Conservation (phyloP, 2,113 vertebrate species). For the Sinosuthora webbiana region DNA sequence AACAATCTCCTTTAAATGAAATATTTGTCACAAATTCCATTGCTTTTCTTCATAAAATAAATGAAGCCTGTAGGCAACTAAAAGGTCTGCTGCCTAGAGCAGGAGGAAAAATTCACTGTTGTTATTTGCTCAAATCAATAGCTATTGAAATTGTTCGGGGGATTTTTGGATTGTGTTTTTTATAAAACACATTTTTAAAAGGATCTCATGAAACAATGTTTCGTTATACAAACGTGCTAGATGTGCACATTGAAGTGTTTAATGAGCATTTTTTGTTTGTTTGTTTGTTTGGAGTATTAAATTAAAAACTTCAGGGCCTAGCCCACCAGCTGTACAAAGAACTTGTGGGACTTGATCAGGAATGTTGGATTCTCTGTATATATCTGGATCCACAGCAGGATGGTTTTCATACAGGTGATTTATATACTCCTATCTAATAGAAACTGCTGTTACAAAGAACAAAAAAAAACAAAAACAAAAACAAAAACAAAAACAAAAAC, state of each 20-base stretch:
- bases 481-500: background rate
- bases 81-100: background rate
- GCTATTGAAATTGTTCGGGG: background rate
- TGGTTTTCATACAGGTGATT: background rate
- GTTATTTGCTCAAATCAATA: background rate
- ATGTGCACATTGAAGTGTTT: background rate
- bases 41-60: slow-evolving; percentile 49
- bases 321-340: background rate
- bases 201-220: background rate
- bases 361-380: background rate
- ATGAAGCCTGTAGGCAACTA: background rate
- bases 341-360: background rate
- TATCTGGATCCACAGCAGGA: background rate
- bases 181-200: background rate
- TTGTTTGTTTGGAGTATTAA: background rate
- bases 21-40: slow-evolving; percentile 19
- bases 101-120: background rate
- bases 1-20: slow-evolving; percentile 36
- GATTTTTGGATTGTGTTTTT: background rate
- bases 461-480: background rate
- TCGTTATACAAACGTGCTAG: background rate
- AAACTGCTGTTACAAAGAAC: background rate
- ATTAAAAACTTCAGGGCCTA: background rate
- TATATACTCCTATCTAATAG: background rate
- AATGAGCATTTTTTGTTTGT: background rate